phyloP scores from a whole-genome alignment of 1,140 invertebrate species.

The Drosophila lacteicornis region DNA sequence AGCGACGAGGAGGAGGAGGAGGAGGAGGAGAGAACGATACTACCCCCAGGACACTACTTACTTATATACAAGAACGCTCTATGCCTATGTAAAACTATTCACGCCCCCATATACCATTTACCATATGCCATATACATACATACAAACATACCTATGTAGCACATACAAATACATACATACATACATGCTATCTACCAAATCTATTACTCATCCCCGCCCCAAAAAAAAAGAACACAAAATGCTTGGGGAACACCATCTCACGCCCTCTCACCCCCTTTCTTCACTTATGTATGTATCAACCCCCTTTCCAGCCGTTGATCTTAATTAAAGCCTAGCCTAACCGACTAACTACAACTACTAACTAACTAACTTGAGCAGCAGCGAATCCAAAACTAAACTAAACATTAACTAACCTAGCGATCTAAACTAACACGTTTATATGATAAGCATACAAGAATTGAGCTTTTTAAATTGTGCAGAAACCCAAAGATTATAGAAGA shows the following conservation, averaged over 20 bases:
- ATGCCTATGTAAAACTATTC: constrained; percentile 34
- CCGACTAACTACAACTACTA: constrained; percentile 47
- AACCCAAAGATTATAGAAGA: constrained; percentile 30
- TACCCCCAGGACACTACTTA: constrained; percentile 43
- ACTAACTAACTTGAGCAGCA: constrained; percentile 38
- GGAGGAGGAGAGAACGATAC: constrained; percentile 25
- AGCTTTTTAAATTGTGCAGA: constrained; percentile 80
- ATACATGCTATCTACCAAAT: constrained; percentile 30
- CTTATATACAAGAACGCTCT: constrained; percentile 35
- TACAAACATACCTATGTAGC: neutral
- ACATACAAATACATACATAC: constrained; percentile 24
- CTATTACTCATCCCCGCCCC: constrained; percentile 14
- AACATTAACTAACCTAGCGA: constrained; percentile 67
- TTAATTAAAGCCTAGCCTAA: constrained; percentile 62
- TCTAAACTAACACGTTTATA: constrained; percentile 68
- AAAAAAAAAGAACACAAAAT: too few relatives aligned
- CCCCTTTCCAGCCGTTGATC: constrained; percentile 45
- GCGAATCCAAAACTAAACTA: constrained; percentile 44
- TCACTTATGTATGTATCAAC: constrained; percentile 24
- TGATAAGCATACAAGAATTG: constrained; percentile 69
- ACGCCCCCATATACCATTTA: constrained; percentile 24
- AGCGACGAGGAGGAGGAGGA: constrained; percentile 8
- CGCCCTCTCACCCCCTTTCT: constrained; percentile 7
- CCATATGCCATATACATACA: constrained; percentile 5
- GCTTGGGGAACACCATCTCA: too few relatives aligned